phyloP scores from a whole-genome alignment of 2,113 vertebrate species.

The Gadus macrocephalus region DNA sequence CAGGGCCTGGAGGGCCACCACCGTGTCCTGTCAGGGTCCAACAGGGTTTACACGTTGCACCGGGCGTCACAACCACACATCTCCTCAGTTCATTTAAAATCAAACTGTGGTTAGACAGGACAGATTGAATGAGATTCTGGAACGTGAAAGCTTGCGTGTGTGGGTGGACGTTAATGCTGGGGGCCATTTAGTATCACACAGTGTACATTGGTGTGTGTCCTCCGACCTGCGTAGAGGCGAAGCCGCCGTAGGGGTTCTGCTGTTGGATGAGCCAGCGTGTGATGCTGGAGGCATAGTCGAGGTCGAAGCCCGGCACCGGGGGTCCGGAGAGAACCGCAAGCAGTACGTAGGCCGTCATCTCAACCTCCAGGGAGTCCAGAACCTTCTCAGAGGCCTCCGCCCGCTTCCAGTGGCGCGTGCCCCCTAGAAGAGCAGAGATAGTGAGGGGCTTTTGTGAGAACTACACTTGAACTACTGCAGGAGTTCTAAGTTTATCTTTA shows the following conservation, averaged over 20 bases:
- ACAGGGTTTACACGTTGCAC: not conserved
- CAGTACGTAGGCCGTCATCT: constrained; percentile 77
- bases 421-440: constrained; percentile 41
- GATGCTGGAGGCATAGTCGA: constrained; percentile 65
- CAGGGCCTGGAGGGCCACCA: constrained; percentile 85
- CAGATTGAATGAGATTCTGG: no score
- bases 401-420: constrained; percentile 61
- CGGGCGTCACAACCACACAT: not conserved
- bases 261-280: constrained; percentile 78
- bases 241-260: constrained; percentile 82
- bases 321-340: constrained; percentile 73
- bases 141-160: no score
- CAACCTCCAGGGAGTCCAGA: constrained; percentile 72
- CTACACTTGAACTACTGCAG: no score
- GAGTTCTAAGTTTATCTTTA: no score
- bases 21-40: constrained; percentile 73
- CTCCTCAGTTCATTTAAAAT: not conserved
- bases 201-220: not conserved
- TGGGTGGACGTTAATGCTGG: no score
- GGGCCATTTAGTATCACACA: no score
- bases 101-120: not conserved
- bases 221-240: constrained; percentile 82
- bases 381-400: constrained; percentile 29
- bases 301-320: constrained; percentile 33
- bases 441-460: no score